These are phyloP conservation scores for Euplexia lucipara DNA, from an alignment of 2,888 invertebrate species.

Conservation along the genomic window DNA sequence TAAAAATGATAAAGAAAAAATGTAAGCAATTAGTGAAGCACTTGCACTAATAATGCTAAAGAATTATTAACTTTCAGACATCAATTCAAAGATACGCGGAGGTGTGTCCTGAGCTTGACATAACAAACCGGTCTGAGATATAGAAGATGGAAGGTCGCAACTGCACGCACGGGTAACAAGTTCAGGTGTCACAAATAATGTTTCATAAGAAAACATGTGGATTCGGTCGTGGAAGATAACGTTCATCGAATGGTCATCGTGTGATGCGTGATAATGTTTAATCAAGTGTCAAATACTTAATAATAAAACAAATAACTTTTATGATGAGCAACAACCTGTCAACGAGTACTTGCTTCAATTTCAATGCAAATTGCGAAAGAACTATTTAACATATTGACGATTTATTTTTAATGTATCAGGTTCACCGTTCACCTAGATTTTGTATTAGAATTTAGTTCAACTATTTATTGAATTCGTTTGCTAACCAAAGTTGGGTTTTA, in stretches of 20 bases:
- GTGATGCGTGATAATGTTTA: slow-evolving; percentile 48
- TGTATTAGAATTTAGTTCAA: slow-evolving; percentile 3
- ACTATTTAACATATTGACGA: background rate
- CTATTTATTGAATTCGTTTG: slow-evolving; percentile 9
- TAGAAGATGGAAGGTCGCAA: slow-evolving; percentile 13
- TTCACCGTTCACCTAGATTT: background rate
- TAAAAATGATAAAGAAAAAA: background rate
- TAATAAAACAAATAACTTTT: slow-evolving; percentile 39
- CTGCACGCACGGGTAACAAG: slow-evolving; percentile 11
- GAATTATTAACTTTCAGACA: slow-evolving; percentile 3
- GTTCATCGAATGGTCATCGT: slow-evolving; percentile 43
- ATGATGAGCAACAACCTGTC: background rate
- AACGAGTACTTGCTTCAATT: background rate
- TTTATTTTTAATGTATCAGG: background rate
- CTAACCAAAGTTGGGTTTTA: background rate
- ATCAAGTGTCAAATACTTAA: slow-evolving; percentile 47
- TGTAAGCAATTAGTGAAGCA: background rate
- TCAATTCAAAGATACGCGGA: slow-evolving; percentile 8
- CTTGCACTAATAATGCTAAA: background rate
- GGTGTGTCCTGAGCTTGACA: slow-evolving; percentile 15
- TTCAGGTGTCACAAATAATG: slow-evolving; percentile 42
- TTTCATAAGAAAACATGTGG: slow-evolving; percentile 19
- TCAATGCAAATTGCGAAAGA: slow-evolving; percentile 7
- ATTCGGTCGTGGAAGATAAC: slow-evolving; percentile 41
- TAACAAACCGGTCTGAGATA: slow-evolving; percentile 22